A percentile compares a stretch with the other conserved stretches of the same genome.
These are phyloP conservation scores for Phalacrocorax carbo DNA, from an alignment of 2,113 vertebrate species.

Conservation along the genomic window DNA sequence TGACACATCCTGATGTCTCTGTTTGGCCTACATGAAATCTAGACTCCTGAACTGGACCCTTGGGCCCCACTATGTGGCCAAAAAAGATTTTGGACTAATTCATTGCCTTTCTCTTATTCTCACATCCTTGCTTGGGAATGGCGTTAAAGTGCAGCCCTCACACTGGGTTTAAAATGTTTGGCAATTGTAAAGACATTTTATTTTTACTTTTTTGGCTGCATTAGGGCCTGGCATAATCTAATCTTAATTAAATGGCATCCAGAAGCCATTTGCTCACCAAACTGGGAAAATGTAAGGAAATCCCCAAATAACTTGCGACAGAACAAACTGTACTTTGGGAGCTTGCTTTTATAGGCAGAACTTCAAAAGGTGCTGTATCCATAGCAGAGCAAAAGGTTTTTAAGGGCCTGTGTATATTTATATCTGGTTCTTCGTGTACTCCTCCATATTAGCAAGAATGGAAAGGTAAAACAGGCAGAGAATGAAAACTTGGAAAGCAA, in stretches of 20 bases:
- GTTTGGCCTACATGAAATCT: background rate
- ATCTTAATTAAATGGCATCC: background rate
- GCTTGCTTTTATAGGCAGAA: background rate
- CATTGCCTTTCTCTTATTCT: background rate
- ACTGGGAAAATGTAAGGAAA: background rate
- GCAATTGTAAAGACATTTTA: background rate
- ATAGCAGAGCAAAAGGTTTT: background rate
- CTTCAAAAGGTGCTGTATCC: background rate
- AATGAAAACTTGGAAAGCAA: background rate
- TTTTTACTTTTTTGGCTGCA: background rate
- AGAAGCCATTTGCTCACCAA: background rate
- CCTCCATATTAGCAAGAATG: background rate
- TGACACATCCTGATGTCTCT: background rate
- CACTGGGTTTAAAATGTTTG: background rate
- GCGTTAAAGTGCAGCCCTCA: background rate
- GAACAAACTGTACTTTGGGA: background rate
- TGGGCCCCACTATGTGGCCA: accelerated
- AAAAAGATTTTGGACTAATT: background rate
- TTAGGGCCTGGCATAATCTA: background rate
- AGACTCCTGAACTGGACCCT: background rate
- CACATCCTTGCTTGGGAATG: background rate
- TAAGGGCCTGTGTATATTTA: background rate
- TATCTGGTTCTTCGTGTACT: background rate
- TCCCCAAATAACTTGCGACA: background rate
- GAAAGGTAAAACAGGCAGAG: background rate